phyloP scores from a whole-genome alignment of 2,113 vertebrate species.

The Proterorhinus semilunaris region DNA sequence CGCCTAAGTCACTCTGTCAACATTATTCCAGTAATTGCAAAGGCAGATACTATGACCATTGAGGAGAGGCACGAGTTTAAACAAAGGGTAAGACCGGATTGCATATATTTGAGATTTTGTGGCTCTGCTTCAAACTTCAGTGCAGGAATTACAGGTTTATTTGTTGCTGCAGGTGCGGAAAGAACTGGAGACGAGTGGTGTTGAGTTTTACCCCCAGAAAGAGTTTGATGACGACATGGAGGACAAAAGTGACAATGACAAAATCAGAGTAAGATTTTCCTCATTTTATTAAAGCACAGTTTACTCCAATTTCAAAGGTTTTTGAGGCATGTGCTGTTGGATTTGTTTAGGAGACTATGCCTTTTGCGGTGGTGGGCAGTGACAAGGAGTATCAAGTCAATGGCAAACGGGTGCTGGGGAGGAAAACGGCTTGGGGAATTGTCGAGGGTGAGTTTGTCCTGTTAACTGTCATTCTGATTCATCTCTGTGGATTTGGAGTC shows the following conservation, averaged over 20 bases:
- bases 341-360: constrained; percentile 88
- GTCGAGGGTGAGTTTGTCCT: constrained; percentile 86
- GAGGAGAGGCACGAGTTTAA: constrained; percentile 96
- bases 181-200: constrained; percentile 89
- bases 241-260: constrained; percentile 97
- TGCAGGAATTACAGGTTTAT: background rate
- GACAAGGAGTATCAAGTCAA: constrained; percentile 98
- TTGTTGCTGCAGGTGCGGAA: constrained; percentile 84
- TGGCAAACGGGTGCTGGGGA: constrained; percentile 90
- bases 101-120: background rate
- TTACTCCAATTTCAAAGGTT: background rate
- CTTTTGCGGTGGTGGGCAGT: constrained; percentile 95
- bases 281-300: background rate
- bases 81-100: constrained; percentile 83
- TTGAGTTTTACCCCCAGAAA: constrained; percentile 96
- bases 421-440: constrained; percentile 96
- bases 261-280: constrained; percentile 86
- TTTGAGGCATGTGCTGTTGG: background rate
- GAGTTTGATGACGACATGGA: constrained; percentile 97
- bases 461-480: background rate
- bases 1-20: constrained; percentile 95
- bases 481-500: background rate
- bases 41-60: constrained; percentile 93
- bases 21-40: constrained; percentile 94
- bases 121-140: background rate